These are phyloP conservation scores for Ridgeia piscesae DNA, from an alignment of 1,140 invertebrate genomes.

Conservation along the genomic window DNA sequence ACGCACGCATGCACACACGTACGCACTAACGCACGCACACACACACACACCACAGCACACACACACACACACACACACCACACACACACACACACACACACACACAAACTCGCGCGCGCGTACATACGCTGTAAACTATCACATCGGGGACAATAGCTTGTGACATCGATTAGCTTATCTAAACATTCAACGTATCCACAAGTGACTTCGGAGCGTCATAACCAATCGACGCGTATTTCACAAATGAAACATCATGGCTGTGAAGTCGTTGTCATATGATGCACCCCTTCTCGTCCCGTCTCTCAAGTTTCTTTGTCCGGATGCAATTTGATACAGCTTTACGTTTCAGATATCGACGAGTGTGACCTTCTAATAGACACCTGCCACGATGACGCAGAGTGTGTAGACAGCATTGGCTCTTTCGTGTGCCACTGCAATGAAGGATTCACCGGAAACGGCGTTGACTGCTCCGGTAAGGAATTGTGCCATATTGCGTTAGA, in stretches of 20 bases:
- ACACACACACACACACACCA: not conserved
- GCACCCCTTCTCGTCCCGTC: not conserved
- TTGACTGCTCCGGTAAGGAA: not conserved
- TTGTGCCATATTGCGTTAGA: too few species aligned
- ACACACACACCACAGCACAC: not conserved
- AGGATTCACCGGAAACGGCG: conserved; percentile 2
- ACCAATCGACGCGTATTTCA: too few species aligned
- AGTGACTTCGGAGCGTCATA: not conserved
- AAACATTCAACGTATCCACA: too few species aligned
- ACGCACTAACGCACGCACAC: not conserved
- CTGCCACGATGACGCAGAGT: not conserved
- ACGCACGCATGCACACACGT: not conserved
- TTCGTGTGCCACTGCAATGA: not conserved
- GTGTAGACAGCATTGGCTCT: not conserved
- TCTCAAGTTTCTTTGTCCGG: not conserved
- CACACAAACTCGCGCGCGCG: not conserved
- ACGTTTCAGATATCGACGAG: not conserved
- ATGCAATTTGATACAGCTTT: not conserved
- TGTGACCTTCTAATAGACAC: not conserved
- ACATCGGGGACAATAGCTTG: not conserved
- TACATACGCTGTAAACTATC: not conserved
- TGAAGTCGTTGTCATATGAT: too few species aligned
- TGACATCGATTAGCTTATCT: too few species aligned
- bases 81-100: not conserved
- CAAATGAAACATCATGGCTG: too few species aligned